These are phyloP conservation scores for Cynocephalus volans DNA, from an alignment of 2,113 vertebrate species.

Conservation along the genomic window DNA sequence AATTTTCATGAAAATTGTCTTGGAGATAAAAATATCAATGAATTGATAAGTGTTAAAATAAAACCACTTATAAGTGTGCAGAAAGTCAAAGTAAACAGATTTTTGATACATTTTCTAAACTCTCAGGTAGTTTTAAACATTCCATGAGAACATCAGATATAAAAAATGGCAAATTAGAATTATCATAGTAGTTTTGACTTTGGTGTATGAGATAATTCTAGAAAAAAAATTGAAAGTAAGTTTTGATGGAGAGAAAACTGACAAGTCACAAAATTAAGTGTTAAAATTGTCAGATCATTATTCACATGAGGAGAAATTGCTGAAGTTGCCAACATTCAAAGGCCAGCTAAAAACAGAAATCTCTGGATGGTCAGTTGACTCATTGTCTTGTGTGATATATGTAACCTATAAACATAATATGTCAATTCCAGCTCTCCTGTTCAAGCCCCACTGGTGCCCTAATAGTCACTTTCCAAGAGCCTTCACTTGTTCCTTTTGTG, in stretches of 20 bases:
- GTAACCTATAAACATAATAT: not conserved
- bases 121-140: conserved; percentile 13
- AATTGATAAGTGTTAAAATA: conserved; percentile 31
- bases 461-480: not conserved
- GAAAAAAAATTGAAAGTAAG: conserved; percentile 9
- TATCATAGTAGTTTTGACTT: conserved; percentile 34
- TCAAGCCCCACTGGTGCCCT: not conserved
- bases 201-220: not conserved
- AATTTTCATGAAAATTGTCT: not conserved
- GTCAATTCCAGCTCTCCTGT: not conserved
- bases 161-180: conserved; percentile 55
- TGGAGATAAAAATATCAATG: conserved; percentile 57
- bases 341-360: not conserved
- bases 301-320: not conserved
- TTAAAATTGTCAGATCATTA: not conserved
- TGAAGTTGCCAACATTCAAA: not conserved
- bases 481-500: not conserved
- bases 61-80: not conserved
- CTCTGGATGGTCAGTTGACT: not conserved
- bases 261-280: conserved; percentile 21
- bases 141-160: conserved; percentile 8
- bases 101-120: conserved; percentile 43
- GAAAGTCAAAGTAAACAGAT: conserved; percentile 14
- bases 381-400: not conserved
- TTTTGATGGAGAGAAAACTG: not conserved